Evolutionary conservation across 2,113 vertebrate species (phyloP).

Genomic region (Aphelocoma coerulescens): DNA sequence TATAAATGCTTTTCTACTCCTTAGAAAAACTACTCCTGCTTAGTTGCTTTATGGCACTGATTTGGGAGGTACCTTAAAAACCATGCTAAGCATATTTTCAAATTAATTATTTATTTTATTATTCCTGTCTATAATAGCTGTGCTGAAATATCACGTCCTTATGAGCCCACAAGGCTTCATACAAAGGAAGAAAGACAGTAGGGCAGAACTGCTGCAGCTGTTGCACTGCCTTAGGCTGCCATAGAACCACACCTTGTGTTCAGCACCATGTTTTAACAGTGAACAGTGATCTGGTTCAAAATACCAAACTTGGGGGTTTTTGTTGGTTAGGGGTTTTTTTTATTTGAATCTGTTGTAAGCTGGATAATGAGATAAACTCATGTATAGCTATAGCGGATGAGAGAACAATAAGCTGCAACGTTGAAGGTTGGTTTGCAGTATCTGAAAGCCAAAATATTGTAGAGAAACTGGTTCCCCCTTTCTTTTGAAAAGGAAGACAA

Average conservation of each 20-base stretch:
- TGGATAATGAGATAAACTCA: background rate
- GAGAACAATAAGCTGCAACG: background rate
- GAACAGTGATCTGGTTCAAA: background rate
- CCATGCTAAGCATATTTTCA: background rate
- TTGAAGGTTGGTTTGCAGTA: background rate
- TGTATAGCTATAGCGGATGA: background rate
- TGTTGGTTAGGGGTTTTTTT: background rate
- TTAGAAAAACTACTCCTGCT: background rate
- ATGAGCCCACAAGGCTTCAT: background rate
- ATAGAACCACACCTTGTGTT: background rate
- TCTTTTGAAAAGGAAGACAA: background rate
- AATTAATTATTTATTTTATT: background rate
- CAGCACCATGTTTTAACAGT: accelerated
- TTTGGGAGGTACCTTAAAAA: background rate
- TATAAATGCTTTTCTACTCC: background rate
- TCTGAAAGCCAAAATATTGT: background rate
- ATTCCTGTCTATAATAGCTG: background rate
- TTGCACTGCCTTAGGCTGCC: background rate
- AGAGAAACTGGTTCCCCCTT: background rate
- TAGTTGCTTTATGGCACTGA: background rate
- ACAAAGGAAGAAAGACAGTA: background rate
- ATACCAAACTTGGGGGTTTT: background rate
- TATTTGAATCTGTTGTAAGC: background rate
- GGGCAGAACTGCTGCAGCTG: background rate
- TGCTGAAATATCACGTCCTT: background rate